These are phyloP conservation scores for Polylopha cassiicola DNA, from an alignment of 2,888 invertebrate species.

Conservation along the genomic window DNA sequence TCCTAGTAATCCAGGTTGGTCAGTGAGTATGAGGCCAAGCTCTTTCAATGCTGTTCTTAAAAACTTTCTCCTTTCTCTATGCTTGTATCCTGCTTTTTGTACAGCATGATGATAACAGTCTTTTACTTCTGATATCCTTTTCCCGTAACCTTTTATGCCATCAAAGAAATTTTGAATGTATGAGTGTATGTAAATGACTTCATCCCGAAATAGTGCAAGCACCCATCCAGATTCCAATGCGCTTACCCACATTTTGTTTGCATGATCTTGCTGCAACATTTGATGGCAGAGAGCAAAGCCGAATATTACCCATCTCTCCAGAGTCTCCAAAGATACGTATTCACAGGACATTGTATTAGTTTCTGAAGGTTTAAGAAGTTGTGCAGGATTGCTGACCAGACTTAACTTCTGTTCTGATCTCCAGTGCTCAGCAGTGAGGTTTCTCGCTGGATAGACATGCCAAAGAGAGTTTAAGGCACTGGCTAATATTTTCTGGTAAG, in stretches of 20 bases:
- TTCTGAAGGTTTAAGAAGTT: conserved; percentile 94
- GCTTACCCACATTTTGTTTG: conserved; percentile 92
- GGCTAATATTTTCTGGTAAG: conserved; percentile 91
- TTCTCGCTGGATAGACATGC: conserved; percentile 91
- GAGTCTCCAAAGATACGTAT: conserved; percentile 94
- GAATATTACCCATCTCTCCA: conserved; percentile 98
- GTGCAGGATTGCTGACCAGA: conserved; percentile 95
- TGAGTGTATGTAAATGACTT: conserved; percentile 96
- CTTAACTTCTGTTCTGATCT: conserved; percentile 94
- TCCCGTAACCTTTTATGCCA: conserved; percentile 94
- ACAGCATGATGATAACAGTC: conserved; percentile 94
- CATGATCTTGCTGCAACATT: conserved; percentile 88
- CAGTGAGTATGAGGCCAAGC: conserved; percentile 94
- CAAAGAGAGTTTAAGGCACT: conserved; percentile 92
- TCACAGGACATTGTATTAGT: conserved; percentile 99
- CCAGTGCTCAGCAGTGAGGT: conserved; percentile 96
- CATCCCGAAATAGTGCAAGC: conserved; percentile 95
- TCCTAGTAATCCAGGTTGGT: conserved; percentile 97
- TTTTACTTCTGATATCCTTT: conserved; percentile 96
- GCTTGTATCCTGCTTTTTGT: conserved; percentile 93
- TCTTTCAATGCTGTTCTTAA: conserved; percentile 96
- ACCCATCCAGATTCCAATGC: conserved; percentile 97
- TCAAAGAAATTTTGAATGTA: conserved; percentile 96
- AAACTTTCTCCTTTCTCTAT: conserved; percentile 97
- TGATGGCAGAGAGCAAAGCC: conserved; percentile 95